phyloP scores from a whole-genome alignment of 2,797 vertebrate genomes.

The Sebastes taczanowskii region DNA sequence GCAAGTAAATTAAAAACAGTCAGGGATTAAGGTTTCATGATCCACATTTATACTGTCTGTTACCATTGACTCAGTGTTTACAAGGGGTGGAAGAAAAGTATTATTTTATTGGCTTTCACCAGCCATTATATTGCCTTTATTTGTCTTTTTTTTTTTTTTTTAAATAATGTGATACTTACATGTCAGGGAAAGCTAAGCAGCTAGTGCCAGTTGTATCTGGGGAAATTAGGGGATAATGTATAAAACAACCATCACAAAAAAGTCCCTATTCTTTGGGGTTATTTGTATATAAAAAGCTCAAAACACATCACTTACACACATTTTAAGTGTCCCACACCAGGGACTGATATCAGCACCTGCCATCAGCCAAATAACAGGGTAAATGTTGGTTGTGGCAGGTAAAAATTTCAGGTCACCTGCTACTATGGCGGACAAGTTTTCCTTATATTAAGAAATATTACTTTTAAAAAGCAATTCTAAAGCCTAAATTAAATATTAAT shows the following conservation, averaged over 20 bases:
- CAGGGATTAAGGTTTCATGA: too few relatives aligned
- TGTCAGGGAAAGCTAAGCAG: background rate
- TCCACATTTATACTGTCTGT: too few relatives aligned
- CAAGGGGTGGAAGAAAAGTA: background rate
- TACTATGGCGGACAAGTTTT: accelerated
- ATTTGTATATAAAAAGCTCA: background rate
- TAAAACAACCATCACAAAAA: background rate
- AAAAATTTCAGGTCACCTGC: too few relatives aligned
- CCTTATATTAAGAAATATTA: too few relatives aligned
- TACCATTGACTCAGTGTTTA: too few relatives aligned
- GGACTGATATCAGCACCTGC: background rate
- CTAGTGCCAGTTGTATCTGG: background rate
- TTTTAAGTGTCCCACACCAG: background rate
- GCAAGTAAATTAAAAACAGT: too few relatives aligned
- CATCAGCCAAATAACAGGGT: too few relatives aligned
- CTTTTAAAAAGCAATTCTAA: too few relatives aligned
- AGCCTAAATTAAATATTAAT: too few relatives aligned
- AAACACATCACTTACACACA: background rate
- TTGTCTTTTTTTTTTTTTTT: background rate
- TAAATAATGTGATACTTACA: background rate
- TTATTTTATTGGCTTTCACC: background rate
- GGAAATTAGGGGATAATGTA: background rate
- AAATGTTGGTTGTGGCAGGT: too few relatives aligned
- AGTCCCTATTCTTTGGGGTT: background rate
- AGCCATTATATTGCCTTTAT: too few relatives aligned